A percentile compares a stretch with the other conserved stretches of the same genome.
Evolutionary conservation across 2,113 vertebrate species (phyloP).

Genomic region (Perccottus glenii): DNA sequence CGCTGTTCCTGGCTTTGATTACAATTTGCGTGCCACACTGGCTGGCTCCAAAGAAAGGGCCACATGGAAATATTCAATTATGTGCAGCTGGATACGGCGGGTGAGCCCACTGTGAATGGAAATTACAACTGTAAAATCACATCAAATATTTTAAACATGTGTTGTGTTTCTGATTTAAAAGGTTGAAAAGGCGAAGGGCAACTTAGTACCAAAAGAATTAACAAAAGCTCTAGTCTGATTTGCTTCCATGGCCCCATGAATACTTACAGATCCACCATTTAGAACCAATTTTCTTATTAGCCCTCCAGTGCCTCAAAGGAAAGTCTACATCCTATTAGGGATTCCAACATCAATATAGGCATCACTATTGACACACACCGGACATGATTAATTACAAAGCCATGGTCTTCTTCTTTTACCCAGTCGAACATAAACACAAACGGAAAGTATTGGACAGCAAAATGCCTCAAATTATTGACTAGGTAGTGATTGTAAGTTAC

Average conservation of each 20-base stretch:
- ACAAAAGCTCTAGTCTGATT: constrained; percentile 19
- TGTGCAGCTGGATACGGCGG: constrained; percentile 21
- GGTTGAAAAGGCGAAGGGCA: constrained; percentile 1
- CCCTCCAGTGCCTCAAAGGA: constrained; percentile 31
- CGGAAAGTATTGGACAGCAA: constrained; percentile 26
- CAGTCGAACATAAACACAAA: constrained; percentile 47
- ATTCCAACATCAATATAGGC: constrained; percentile 40
- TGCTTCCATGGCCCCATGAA: constrained; percentile 37
- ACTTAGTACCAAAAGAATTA: constrained; percentile 13
- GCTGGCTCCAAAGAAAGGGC: constrained; percentile 31
- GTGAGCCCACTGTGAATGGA: constrained; percentile 10
- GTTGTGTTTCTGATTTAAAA: constrained; percentile 1
- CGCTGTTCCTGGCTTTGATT: constrained; percentile 58
- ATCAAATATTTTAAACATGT: constrained; percentile 19
- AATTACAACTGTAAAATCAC: constrained; percentile 11
- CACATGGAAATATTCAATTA: constrained; percentile 58
- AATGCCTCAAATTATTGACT: constrained; percentile 54
- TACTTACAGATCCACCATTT: constrained; percentile 48
- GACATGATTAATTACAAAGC: constrained; percentile 61
- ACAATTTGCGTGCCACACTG: constrained; percentile 56
- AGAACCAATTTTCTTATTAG: constrained; percentile 62
- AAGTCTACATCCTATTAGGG: constrained; percentile 21
- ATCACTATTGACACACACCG: constrained; percentile 39
- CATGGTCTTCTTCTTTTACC: constrained; percentile 23
- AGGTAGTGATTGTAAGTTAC: constrained; percentile 6